A percentile compares a stretch with the other conserved stretches of the same genome.
These are phyloP conservation scores for Staurois parvus DNA, from an alignment of 2,797 vertebrate species.

Conservation along the genomic window DNA sequence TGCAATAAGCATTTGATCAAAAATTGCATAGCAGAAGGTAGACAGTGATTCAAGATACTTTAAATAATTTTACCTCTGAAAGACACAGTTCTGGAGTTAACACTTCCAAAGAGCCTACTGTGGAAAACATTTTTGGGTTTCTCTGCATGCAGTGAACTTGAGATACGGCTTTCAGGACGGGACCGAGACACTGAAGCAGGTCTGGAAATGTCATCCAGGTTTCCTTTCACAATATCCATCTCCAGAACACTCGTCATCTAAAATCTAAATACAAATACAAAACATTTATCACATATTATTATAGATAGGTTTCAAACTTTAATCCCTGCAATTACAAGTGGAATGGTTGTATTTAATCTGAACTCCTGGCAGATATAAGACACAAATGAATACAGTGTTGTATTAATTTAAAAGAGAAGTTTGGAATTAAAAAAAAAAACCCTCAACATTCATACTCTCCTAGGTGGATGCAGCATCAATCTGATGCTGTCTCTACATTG, in stretches of 20 bases:
- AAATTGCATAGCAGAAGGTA: too few species aligned
- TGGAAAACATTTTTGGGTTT: constrained; percentile 30
- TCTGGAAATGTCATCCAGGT: constrained; percentile 82
- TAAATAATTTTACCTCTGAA: constrained; percentile 6
- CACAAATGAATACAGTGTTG: too few species aligned
- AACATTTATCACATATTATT: background rate
- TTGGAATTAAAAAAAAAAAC: too few species aligned
- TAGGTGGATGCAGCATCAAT: too few species aligned
- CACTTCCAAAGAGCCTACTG: constrained; percentile 72
- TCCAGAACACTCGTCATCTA: background rate
- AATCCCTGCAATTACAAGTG: too few species aligned
- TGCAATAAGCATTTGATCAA: too few species aligned
- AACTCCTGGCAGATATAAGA: too few species aligned
- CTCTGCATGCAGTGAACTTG: constrained; percentile 63
- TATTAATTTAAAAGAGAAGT: too few species aligned
- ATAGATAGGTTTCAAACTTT: background rate
- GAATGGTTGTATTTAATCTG: too few species aligned
- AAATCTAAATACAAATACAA: background rate
- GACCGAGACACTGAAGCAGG: constrained; percentile 75
- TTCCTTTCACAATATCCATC: constrained; percentile 84
- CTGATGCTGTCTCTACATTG: too few species aligned
- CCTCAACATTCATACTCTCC: too few species aligned
- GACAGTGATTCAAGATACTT: too few species aligned
- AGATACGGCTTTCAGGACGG: constrained; percentile 70
- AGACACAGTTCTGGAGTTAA: constrained; percentile 73